Evolutionary conservation across 2,797 vertebrate species (phyloP), one percentile per base, ranked within the genome.

Genomic region (Oreortyx pictus): DNA sequence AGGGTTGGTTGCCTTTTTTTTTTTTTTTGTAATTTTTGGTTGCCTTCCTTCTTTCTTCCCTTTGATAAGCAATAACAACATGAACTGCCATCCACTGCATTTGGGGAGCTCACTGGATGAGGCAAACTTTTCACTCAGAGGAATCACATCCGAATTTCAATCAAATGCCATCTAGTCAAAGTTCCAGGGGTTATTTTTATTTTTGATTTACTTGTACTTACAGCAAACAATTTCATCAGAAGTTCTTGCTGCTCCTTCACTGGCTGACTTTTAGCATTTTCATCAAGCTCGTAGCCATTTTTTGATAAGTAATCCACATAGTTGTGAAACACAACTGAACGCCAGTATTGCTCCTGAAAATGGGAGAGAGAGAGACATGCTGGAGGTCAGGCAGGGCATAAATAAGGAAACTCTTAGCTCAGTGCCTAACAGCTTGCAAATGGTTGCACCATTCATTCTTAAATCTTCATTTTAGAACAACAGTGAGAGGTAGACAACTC

Each of bases 211-310:
- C 76, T 84, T 90, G 59, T 89, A 98, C 99, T 99, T 92, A 99
- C 99, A 2, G 99, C 99, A 94, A 99, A 99, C 98, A 99, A 98
- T 97, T 99, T 99, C 98, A 99, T 99, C 70, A 99, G 91, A 64
- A 99, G 97, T 91, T 99, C 99, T 94, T 99, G 99, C 88, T 99
- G 99, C 73, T 99, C 98, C 93, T 98, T 99, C 93, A 98, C 94
- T 6, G 98, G 97, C 81, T 95, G 98, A 67, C 61, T 98, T 98
- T 97, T 98, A 31, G 74, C 96, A 4, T 95, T 98, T 93, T 98
- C 98, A 82, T 99, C 98, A 6, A 98, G 90, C 94, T 99, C 98
- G 14, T 99, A 99, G 77, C 98, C 98, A n/a, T 97, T 98, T 95
- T 98, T 97, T 7, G 98, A 98, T 95, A 99, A 97, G 97, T 99